Conservation (phyloP, 2,113 vertebrate genomes). For the Regulus satrapa region DNA sequence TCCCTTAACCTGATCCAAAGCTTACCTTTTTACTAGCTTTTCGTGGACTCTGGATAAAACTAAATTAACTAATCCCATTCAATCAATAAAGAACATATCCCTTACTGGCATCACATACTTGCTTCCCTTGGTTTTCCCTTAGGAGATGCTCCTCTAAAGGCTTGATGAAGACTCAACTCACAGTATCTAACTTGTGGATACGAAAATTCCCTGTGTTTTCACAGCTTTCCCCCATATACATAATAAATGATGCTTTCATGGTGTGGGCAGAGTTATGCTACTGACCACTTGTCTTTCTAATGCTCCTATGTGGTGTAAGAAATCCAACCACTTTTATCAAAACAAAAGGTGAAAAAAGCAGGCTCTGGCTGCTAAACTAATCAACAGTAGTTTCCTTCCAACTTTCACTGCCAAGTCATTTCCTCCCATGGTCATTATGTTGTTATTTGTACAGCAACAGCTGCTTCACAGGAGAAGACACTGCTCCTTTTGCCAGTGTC, state of each 20-base stretch:
- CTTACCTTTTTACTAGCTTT: not conserved
- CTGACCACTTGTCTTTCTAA: not conserved
- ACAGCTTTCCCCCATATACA: not conserved
- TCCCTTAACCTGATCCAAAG: not conserved
- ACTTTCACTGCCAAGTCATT: not conserved
- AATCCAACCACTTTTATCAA: not conserved
- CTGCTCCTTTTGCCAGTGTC: not conserved
- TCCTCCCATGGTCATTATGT: not conserved
- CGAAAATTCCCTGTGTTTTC: not conserved
- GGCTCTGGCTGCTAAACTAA: not conserved
- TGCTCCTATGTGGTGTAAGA: not conserved
- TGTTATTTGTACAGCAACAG: not conserved
- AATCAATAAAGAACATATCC: not conserved
- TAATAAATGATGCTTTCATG: not conserved
- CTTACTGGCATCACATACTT: not conserved
- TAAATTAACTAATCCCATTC: not conserved
- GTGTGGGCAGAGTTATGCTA: not conserved
- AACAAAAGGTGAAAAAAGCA: not conserved
- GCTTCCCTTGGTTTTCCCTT: not conserved
- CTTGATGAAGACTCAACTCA: not conserved
- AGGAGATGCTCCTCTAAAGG: not conserved
- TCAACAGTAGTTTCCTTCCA: not conserved
- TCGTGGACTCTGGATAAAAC: not conserved
- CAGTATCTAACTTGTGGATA: not conserved
- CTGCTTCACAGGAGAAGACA: not conserved